Evolutionary conservation across 2,888 invertebrate species (phyloP), one percentile per base, ranked within the genome.

Genomic region (Craniophora ligustri): DNA sequence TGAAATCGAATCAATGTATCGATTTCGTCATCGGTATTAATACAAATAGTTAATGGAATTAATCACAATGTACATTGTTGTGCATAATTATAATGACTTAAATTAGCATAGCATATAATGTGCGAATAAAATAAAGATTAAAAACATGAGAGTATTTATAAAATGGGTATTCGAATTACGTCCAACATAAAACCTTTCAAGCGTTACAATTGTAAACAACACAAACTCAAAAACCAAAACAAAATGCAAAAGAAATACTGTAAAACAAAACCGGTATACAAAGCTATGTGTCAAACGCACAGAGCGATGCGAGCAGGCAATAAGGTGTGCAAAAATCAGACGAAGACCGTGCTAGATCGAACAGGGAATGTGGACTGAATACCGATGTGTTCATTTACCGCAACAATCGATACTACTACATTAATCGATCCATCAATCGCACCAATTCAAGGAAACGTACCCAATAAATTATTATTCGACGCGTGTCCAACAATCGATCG

Each of bases 291-390:
- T 83, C 81, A 85, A 86, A 85, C 67, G 76, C 72, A 79, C 79
- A 78, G 80, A 77, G 76, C 75, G 76, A 83, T 86, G 85, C 84
- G 83, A 81, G 82, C 87, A 86, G 86, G 91, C 92, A 91, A 88
- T 80, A 88, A 86, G 83, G 78, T 80, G 91, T 89, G 92, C 91
- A 90, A 89, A 88, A 89, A 81, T 85, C 78, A 79, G 82, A 76
- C 76, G 55, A 54, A 78, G 75, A 76, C 76, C 78, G 86, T 84
- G 86, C 84, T 81, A 76, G 79, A 82, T 79, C 76, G 77, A 79
- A 75, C 76, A 74, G 74, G 79, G 90, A 91, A 91, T 91, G 91
- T 85, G 89, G 85, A 89, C 83, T 80, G 80, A 81, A 86, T 85
- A 78, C 84, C 81, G 69, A 79, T 73, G 79, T 78, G 75, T 80